A percentile compares a stretch with the other conserved stretches of the same genome.
phyloP scores from a whole-genome alignment of 2,113 vertebrate species.

The Dromiciops gliroides region DNA sequence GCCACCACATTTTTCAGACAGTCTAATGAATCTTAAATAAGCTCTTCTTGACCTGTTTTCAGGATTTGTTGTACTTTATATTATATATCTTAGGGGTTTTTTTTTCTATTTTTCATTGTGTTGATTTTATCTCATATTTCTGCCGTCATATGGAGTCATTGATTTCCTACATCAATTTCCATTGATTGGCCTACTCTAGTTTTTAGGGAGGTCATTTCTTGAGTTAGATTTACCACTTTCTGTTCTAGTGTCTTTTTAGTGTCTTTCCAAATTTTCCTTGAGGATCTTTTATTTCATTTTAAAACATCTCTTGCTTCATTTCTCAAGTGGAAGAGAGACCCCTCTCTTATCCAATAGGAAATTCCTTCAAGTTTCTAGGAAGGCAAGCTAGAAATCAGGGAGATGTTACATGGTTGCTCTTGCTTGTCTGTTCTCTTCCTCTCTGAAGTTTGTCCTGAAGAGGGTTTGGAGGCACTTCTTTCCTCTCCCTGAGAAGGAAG shows the following conservation, averaged over 20 bases:
- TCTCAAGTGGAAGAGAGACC: background rate
- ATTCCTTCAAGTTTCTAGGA: background rate
- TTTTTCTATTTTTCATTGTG: background rate
- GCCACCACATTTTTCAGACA: background rate
- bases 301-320: background rate
- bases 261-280: background rate
- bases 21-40: background rate
- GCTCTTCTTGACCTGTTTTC: background rate
- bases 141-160: background rate
- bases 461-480: background rate
- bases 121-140: background rate
- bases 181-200: background rate
- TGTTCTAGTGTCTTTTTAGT: background rate
- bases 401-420: background rate
- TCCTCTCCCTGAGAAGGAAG: background rate
- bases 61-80: background rate
- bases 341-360: background rate
- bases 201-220: background rate
- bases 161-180: too few species aligned
- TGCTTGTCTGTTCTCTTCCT: background rate
- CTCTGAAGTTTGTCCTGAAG: background rate
- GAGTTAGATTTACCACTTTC: background rate
- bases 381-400: background rate
- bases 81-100: background rate
- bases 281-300: background rate